Base-by-base conservation (phyloP, 1,140 invertebrate species). In the Cydia amplana region DNA sequence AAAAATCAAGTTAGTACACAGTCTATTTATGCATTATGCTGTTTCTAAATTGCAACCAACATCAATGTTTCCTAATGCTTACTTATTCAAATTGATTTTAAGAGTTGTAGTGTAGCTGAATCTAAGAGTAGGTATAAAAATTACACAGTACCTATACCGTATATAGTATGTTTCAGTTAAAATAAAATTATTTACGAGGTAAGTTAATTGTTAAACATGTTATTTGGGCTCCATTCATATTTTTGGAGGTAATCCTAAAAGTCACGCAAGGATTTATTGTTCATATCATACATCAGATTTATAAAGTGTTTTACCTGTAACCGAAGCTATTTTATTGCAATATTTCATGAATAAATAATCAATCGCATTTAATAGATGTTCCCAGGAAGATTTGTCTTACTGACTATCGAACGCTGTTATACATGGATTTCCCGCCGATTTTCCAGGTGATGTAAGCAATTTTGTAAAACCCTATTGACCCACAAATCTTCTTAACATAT, bases 371-470 rank as follows among this genome's bases (percentile, higher is more conserved):
- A 67, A 10, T 28, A 23, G 25, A 25, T 25, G 64, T 28, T 32
- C 12, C 23, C 5, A 67, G 9, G 12, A 67, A 67, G 23, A 67
- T 67, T 67, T 25, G 23, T 12, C 23, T 25, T 67, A 28, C 28
- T 28, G 64, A n/a, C 23, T 67, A 67, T 25, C 12, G 23, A 67
- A 25, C 23, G 23, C 28, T 28, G 32, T 46, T n/a, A 36, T 36
- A 67, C n/a, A 36, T 65, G 63, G 64, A 83, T 90, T 91, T 92
- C 89, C 89, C 90, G 89, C 89, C 89, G 86, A 91, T 88, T 86
- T 79, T 83, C 74, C 75, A 74, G 84, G 82, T 89, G 89, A 89
- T 89, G 87, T 87, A 88, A 91, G 83, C 81, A 85, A 85, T 90
- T 80, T 84, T 75, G 75, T 78, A 83, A 83, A 83, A 83, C 80